Evolutionary conservation across 2,797 vertebrate genomes (phyloP).

Genomic region (Chromis chromis): DNA sequence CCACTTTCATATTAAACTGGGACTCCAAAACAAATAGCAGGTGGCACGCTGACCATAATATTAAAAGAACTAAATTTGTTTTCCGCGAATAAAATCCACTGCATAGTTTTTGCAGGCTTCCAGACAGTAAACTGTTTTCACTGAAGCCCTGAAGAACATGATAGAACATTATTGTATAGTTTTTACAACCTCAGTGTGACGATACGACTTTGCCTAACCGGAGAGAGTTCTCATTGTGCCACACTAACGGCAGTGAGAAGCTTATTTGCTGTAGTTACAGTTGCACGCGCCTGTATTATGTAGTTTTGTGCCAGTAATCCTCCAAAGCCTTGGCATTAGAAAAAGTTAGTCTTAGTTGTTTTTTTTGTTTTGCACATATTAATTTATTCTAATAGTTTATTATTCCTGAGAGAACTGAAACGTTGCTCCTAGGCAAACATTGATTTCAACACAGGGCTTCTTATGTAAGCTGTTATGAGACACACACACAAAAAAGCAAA

Average conservation of each 20-base stretch:
- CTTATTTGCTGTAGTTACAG: background rate
- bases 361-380: conserved; percentile 20
- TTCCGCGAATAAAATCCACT: conserved; percentile 17
- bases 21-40: conserved; percentile 23
- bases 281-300: background rate
- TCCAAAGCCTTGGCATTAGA: conserved; percentile 1
- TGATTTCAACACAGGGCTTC: background rate
- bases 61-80: conserved; percentile 23
- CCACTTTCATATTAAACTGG: conserved; percentile 3
- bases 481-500: background rate
- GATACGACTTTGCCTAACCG: conserved; percentile 14
- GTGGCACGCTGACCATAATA: conserved; percentile 16
- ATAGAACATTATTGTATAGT: conserved; percentile 11
- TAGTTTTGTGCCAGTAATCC: conserved; percentile 3
- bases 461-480: conserved; percentile 20
- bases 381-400: conserved; percentile 13
- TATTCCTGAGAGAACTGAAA: conserved; percentile 3
- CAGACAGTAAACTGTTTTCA: conserved; percentile 13
- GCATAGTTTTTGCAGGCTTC: conserved; percentile 1
- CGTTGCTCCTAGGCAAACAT: conserved; percentile 11
- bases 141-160: background rate
- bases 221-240: conserved; percentile 23
- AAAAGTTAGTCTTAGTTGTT: conserved; percentile 7
- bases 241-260: conserved; percentile 18
- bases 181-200: conserved; percentile 24